Percentiles rank a stretch among this genome's conserved stretches.
These are phyloP conservation scores for Sesia apiformis DNA, from an alignment of 2,888 invertebrate species.

Conservation along the genomic window DNA sequence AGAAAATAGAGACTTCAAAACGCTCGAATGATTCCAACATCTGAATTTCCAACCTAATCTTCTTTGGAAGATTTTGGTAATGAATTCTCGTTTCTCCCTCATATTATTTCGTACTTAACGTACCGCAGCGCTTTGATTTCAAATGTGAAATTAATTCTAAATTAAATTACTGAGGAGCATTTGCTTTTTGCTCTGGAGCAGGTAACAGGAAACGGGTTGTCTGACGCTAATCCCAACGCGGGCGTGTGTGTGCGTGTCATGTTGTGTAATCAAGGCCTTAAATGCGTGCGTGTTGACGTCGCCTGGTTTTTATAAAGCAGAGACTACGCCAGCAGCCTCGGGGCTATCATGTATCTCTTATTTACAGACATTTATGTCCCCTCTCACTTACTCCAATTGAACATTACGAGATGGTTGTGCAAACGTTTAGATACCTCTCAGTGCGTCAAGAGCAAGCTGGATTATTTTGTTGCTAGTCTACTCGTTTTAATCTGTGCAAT, in stretches of 20 bases:
- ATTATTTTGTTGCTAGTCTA: slow-evolving; percentile 21
- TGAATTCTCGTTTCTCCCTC: slow-evolving; percentile 15
- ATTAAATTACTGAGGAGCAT: slow-evolving; percentile 56
- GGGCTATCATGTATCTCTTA: slow-evolving; percentile 43
- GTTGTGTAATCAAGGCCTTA: slow-evolving; percentile 37
- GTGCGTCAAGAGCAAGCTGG: slow-evolving; percentile 1
- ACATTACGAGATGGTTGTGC: slow-evolving; percentile 32
- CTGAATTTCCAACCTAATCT: slow-evolving; percentile 18
- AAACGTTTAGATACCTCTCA: slow-evolving; percentile 20
- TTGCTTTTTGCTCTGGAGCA: slow-evolving; percentile 60
- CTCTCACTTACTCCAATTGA: slow-evolving; percentile 32
- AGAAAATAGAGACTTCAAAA: slow-evolving; percentile 64
- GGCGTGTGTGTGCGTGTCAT: slow-evolving; percentile 24
- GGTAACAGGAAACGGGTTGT: slow-evolving; percentile 72
- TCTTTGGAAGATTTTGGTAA: slow-evolving; percentile 9
- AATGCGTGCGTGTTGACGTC: slow-evolving; percentile 44
- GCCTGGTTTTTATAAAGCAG: slow-evolving; percentile 49
- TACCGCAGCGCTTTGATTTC: slow-evolving; percentile 28
- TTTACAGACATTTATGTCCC: slow-evolving; percentile 37
- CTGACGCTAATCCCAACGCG: slow-evolving; percentile 56
- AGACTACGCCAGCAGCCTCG: slow-evolving; percentile 29
- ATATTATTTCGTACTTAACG: slow-evolving; percentile 11
- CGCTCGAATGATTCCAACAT: slow-evolving; percentile 38
- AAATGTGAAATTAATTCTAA: slow-evolving; percentile 65
- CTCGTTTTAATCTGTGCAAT: slow-evolving; percentile 44